phyloP scores from a whole-genome alignment of 1,140 invertebrate species.

The Solen grandis region DNA sequence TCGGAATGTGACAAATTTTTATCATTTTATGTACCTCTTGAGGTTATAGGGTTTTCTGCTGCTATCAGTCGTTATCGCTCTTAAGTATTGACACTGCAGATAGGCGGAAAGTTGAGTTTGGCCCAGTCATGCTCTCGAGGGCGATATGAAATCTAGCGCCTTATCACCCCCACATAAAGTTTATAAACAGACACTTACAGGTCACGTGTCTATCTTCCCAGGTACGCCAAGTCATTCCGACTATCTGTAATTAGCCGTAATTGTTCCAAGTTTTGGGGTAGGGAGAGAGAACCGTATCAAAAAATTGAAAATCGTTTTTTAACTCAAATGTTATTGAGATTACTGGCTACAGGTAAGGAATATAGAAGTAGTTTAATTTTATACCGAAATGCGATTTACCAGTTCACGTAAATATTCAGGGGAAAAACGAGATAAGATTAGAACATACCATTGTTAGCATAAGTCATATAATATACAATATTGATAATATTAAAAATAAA shows the following conservation, averaged over 20 bases:
- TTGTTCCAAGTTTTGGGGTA: no score
- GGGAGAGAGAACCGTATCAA: neutral
- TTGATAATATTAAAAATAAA: no score
- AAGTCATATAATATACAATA: no score
- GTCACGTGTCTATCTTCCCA: neutral
- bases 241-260: neutral
- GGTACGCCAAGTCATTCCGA: neutral
- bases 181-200: neutral
- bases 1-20: slow-evolving; percentile 52
- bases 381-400: no score
- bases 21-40: slow-evolving; percentile 52
- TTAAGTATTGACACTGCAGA: slow-evolving; percentile 14
- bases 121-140: slow-evolving; percentile 27
- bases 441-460: no score
- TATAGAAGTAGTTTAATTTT: no score
- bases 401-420: no score
- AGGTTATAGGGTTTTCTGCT: slow-evolving; percentile 41
- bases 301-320: neutral
- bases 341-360: no score
- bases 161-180: slow-evolving; percentile 16
- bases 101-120: slow-evolving; percentile 38
- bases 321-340: no score
- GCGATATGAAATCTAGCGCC: slow-evolving; percentile 26
- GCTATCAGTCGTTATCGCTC: slow-evolving; percentile 29
- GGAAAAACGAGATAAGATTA: no score